These are phyloP conservation scores for Rhyacophila evoluta DNA, from an alignment of 2,888 invertebrate genomes.

Conservation along the genomic window DNA sequence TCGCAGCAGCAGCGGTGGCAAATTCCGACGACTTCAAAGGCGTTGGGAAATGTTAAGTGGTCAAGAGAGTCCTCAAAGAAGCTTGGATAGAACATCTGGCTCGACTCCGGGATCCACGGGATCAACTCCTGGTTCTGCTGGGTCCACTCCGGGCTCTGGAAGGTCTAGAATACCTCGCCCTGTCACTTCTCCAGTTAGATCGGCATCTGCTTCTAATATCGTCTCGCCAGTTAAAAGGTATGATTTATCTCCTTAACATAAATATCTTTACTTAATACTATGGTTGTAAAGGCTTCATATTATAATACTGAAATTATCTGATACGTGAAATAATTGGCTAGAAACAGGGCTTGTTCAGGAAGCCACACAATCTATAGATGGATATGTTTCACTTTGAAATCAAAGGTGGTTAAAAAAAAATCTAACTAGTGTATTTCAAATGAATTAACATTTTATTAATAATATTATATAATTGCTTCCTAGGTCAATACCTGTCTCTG, in stretches of 20 bases:
- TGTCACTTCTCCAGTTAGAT: constrained; percentile 79
- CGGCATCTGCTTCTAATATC: constrained; percentile 64
- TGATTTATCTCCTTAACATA: too few species aligned
- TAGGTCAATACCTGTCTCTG: constrained; percentile 52
- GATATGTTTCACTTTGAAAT: too few species aligned
- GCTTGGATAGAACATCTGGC: constrained; percentile 64
- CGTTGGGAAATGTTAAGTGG: constrained; percentile 83
- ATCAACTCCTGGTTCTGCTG: constrained; percentile 64
- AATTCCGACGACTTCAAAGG: constrained; percentile 81
- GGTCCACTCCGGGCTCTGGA: constrained; percentile 64
- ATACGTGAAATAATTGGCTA: too few species aligned
- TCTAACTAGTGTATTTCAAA: too few species aligned
- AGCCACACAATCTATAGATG: too few species aligned
- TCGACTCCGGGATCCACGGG: constrained; percentile 62
- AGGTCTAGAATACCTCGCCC: constrained; percentile 83
- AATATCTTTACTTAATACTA: too few species aligned
- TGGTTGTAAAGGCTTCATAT: too few species aligned
- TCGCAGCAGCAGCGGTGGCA: constrained; percentile 68
- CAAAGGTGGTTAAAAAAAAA: too few species aligned
- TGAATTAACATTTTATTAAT: too few species aligned
- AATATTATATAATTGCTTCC: too few species aligned
- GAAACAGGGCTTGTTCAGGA: too few species aligned
- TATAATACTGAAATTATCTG: too few species aligned
- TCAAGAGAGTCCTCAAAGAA: constrained; percentile 61
- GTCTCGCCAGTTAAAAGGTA: constrained; percentile 54